Base-by-base conservation (phyloP, 2,888 invertebrate genomes). In the Argynnis bischoffii region DNA sequence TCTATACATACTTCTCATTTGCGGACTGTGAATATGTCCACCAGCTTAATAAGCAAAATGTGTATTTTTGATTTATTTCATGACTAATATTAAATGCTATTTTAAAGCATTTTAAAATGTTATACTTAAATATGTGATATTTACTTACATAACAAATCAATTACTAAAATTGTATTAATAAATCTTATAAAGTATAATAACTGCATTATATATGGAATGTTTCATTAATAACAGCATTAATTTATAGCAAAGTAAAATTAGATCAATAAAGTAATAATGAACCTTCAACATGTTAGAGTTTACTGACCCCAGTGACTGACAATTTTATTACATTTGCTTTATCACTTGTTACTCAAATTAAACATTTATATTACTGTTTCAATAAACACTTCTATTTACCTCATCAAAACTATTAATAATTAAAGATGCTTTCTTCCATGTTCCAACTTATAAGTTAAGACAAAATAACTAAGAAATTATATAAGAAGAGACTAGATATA, bases 1-100 rank as follows among this genome's bases (percentile, higher is more conserved):
- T 84, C 88, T 90, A 91, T 78, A 87, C 92, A 92, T 91, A 89
- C 87, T 90, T 89, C 87, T 85, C 77, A 86, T 87, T 89, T 87
- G 87, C 80, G 84, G 86, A 88, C 88, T 88, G 85, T 79, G 79
- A 85, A 87, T 82, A 81, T 79, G 83, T 83, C 86, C 86, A 80
- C 84, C 77, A 81, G 81, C 55, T 69, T 75, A 71, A 71, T 73
- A 69, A 55, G 55, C 70, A 67, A 65, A 71, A 71, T 63, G n/a
- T 60, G 31, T 46, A 41, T 55, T 48, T 64, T 64, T 26, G 26
- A 4, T 67, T 47, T 48, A 67, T 61, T 47, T 61, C n/a, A 57
- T 13, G 51, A 18, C 26, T 63, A 60, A 35, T 50, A 41, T 56
- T 50, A 63, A 18, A 14, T 14, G 13, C 31, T 15, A 56, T 46